Evolutionary conservation across 1,140 invertebrate species (phyloP).

Genomic region (Drosophila repletoides): DNA sequence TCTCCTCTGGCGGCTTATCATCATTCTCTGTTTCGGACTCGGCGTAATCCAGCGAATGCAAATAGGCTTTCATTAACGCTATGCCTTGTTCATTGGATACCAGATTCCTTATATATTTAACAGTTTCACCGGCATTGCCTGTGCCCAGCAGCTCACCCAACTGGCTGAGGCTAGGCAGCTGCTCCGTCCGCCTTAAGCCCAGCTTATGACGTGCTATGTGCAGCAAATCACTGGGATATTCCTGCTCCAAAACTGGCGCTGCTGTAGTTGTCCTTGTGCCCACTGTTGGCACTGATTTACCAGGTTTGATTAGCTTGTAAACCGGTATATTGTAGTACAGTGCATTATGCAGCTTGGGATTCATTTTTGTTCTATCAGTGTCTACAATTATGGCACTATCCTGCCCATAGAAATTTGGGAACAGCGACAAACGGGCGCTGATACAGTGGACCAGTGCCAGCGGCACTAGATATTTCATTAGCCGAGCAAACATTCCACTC

Average conservation of each 20-base stretch:
- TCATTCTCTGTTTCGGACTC: constrained; percentile 17
- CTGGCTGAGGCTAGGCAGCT: constrained; percentile 61
- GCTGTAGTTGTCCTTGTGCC: constrained; percentile 21
- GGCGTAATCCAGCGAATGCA: constrained; percentile 50
- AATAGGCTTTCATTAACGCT: constrained; percentile 63
- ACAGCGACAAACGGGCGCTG: constrained; percentile 9
- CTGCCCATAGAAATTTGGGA: constrained; percentile 58
- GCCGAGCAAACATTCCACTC: constrained; percentile 36
- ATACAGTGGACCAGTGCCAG: constrained; percentile 51
- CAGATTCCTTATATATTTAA: constrained; percentile 62
- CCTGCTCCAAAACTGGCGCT: constrained; percentile 12
- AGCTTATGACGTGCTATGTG: constrained; percentile 62
- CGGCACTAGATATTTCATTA: constrained; percentile 28
- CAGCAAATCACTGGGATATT: constrained; percentile 68
- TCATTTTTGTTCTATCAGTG: constrained; percentile 33
- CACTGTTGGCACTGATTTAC: neutral
- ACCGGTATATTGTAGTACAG: constrained; percentile 64
- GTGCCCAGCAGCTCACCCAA: constrained; percentile 68
- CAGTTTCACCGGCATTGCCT: constrained; percentile 53
- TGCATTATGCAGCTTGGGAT: constrained; percentile 53
- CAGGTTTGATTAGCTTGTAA: constrained; percentile 50
- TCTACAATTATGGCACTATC: constrained; percentile 64
- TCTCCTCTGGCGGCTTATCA: neutral
- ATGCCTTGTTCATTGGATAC: constrained; percentile 60
- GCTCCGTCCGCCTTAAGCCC: constrained; percentile 52